Evolutionary conservation across 2,797 vertebrate genomes (phyloP).

Genomic region (Rhinophrynus dorsalis): DNA sequence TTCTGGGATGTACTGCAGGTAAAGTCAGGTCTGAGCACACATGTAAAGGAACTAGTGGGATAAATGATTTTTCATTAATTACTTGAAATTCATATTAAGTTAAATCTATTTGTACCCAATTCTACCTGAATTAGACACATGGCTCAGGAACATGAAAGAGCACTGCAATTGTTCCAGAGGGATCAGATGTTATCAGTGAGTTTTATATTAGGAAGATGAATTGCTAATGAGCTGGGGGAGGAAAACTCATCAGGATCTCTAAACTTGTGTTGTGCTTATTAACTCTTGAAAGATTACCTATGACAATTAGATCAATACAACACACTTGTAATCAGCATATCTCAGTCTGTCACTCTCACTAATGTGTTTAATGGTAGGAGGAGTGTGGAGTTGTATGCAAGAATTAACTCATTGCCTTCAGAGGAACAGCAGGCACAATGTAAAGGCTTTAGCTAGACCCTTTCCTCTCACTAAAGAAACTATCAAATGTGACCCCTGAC

Average conservation of each 20-base stretch:
- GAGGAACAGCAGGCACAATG: neutral
- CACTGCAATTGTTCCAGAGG: constrained; percentile 86
- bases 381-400: neutral
- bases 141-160: constrained; percentile 70
- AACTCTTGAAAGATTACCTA: constrained; percentile 91
- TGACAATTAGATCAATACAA: constrained; percentile 75
- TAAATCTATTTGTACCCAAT: no score
- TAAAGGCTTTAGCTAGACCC: neutral
- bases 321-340: constrained; percentile 76
- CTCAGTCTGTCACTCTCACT: constrained; percentile 70
- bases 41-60: no score
- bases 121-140: no score
- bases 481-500: neutral
- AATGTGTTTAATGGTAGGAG: constrained; percentile 53
- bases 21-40: no score
- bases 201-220: constrained; percentile 89
- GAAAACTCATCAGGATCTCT: constrained; percentile 82
- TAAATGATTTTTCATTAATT: no score
- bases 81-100: no score
- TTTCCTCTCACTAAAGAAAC: neutral
- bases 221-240: constrained; percentile 83
- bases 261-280: constrained; percentile 91
- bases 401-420: neutral
- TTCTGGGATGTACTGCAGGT: no score
- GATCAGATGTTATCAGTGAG: constrained; percentile 89